phyloP scores from a whole-genome alignment of 2,113 vertebrate species.

The Tachuris rubrigastra region DNA sequence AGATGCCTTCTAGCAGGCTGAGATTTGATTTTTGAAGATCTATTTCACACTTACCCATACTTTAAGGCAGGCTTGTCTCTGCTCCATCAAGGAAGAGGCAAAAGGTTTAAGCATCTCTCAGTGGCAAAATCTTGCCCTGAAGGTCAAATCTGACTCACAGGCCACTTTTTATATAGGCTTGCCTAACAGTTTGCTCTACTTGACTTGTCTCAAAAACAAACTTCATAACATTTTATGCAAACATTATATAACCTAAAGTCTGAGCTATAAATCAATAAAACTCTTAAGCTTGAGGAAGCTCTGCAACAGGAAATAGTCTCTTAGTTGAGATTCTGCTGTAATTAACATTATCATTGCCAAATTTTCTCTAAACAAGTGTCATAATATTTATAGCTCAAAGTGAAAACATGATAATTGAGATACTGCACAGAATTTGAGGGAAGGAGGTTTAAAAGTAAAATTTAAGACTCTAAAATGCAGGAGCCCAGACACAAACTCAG shows the following conservation, averaged over 20 bases:
- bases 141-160: conserved; percentile 11
- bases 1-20: not conserved
- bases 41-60: not conserved
- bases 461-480: not conserved
- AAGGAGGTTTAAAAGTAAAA: not conserved
- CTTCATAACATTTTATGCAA: conserved; percentile 22
- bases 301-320: not conserved
- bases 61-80: not conserved
- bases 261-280: conserved; percentile 7
- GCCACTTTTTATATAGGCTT: not conserved
- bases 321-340: not conserved
- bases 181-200: not conserved
- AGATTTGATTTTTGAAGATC: not conserved
- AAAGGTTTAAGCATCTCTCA: not conserved
- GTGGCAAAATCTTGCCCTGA: not conserved
- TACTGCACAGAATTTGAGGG: not conserved
- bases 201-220: conserved; percentile 16
- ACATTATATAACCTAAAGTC: conserved; percentile 13
- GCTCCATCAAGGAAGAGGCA: accelerated
- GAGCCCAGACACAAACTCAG: not conserved
- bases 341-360: not conserved
- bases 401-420: not conserved
- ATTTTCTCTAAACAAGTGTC: not conserved
- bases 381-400: not conserved
- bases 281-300: not conserved